Evolutionary conservation across 2,888 invertebrate genomes (phyloP).

Genomic region (Flexamia atlantica): DNA sequence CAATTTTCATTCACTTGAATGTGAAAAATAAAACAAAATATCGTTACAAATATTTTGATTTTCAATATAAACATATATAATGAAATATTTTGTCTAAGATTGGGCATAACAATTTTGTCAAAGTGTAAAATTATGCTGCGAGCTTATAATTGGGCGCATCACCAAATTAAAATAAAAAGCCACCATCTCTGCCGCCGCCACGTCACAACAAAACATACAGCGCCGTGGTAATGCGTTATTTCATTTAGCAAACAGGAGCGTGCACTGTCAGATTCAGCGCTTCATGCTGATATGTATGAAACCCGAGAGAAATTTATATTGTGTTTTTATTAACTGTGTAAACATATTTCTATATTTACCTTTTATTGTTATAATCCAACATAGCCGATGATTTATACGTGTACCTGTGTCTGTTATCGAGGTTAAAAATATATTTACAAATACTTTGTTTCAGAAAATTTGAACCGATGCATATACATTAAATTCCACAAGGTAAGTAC

Average conservation of each 20-base stretch:
- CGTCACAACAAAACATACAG: slow-evolving; percentile 21
- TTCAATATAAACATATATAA: not conserved
- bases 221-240: not conserved
- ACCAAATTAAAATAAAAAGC: slow-evolving; percentile 27
- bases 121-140: not conserved
- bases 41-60: too few relatives aligned
- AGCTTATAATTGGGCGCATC: slow-evolving; percentile 10
- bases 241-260: slow-evolving; percentile 20
- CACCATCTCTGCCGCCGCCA: not conserved
- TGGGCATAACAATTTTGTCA: not conserved
- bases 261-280: slow-evolving; percentile 35
- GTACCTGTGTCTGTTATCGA: not conserved
- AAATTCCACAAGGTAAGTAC: too few relatives aligned
- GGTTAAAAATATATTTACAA: too few relatives aligned
- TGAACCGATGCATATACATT: too few relatives aligned
- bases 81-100: not conserved
- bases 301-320: slow-evolving; percentile 33
- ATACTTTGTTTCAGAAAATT: too few relatives aligned
- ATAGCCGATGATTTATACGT: not conserved
- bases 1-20: too few relatives aligned
- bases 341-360: slow-evolving; percentile 28
- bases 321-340: slow-evolving; percentile 45
- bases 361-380: slow-evolving; percentile 1
- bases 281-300: slow-evolving; percentile 23
- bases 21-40: too few relatives aligned